phyloP scores from a whole-genome alignment of 2,113 vertebrate species.

The Equus quagga region DNA sequence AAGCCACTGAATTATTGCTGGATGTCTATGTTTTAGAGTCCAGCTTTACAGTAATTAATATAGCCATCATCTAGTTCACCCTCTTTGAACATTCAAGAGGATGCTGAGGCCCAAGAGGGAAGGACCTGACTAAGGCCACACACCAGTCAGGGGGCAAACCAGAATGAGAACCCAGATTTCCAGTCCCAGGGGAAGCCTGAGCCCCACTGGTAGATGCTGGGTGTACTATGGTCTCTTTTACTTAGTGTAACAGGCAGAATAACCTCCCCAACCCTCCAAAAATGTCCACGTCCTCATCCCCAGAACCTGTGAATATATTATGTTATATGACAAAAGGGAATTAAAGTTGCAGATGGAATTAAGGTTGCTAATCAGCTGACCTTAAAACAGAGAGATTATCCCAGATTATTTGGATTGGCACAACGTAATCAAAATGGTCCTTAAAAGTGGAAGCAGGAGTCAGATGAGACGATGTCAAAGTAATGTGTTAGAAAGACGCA shows the following conservation, averaged over 20 bases:
- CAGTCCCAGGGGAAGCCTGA: background rate
- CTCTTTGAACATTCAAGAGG: background rate
- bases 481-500: background rate
- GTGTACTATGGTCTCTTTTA: background rate
- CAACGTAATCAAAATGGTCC: background rate
- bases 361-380: background rate
- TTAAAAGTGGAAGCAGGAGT: background rate
- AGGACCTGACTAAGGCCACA: background rate
- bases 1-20: background rate
- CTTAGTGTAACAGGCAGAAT: background rate
- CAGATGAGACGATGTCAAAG: background rate
- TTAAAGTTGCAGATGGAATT: background rate
- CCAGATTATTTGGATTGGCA: background rate
- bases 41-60: background rate
- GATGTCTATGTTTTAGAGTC: background rate
- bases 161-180: background rate
- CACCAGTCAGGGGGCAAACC: background rate
- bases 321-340: background rate
- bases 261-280: background rate
- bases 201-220: background rate
- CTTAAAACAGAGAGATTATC: background rate
- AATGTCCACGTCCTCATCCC: background rate
- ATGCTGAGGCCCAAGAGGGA: background rate
- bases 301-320: background rate
- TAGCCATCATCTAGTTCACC: background rate